Evolutionary conservation across 2,113 vertebrate genomes (phyloP), one percentile per base, ranked within the genome.

Genomic region (Cercocebus atys): DNA sequence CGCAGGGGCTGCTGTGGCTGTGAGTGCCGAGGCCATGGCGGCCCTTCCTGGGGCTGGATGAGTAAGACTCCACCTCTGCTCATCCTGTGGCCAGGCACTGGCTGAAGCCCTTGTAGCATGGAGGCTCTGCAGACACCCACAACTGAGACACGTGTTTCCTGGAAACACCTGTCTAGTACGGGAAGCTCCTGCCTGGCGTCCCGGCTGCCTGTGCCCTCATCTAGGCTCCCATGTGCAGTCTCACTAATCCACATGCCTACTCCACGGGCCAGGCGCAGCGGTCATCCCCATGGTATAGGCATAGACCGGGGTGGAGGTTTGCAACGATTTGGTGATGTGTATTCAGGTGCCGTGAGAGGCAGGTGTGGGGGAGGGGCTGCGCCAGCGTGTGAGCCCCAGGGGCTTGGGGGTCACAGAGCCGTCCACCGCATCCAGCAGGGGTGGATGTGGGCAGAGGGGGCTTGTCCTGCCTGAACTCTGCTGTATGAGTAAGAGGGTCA

Each of bases 121-220:
- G 52, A 55, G 52, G 52, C 52, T 55, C 52, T 55, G 52, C 52
- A 55, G 52, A 55, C 52, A 7, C 52, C 52, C 18, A 2, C 52
- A 55, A 18, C 57, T 0, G 4, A n/a, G 78, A 40, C 10, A 30
- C 0, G 72, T 5, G 1, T 2, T 35, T 14, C 20, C 50, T 18
- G 25, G 72, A 40, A 23, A 35, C 2, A 6, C 2, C 2, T 5
- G 18, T 8, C 23, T 17, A 0, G 55, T 0, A 1, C 12, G 20
- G 23, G 13, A 13, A 1, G 32, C 12, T n/a, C 45, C 32, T 20
- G 1, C 3, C 5, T 17, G 8, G 4, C 0, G 0, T n/a, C 38
- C 18, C 18, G 17, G 5, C 18, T 25, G 23, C 2, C 52, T 55
- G 6, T 61, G 5, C 8, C 45, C 23, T 0, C 3, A 75, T 8